Percentiles rank a stretch among this genome's conserved stretches.
phyloP scores from a whole-genome alignment of 2,113 vertebrate genomes.

The Sander lucioperca region DNA sequence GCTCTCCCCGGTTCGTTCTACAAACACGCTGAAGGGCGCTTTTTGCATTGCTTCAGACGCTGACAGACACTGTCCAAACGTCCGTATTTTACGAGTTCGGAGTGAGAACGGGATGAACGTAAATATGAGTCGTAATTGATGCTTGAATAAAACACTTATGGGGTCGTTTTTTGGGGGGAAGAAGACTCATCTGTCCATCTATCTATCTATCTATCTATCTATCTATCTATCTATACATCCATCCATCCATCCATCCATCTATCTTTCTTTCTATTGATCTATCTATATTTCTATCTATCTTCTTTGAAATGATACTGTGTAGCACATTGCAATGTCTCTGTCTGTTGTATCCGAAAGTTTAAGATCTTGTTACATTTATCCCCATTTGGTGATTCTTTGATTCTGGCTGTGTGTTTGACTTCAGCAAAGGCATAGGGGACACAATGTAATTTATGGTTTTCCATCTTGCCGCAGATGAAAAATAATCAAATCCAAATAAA shows the following conservation, averaged over 20 bases:
- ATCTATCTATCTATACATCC: too few species aligned
- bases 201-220: not conserved
- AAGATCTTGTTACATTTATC: conserved; percentile 39
- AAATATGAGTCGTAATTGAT: too few species aligned
- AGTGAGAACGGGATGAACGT: too few species aligned
- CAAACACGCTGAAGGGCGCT: too few species aligned
- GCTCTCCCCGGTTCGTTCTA: too few species aligned
- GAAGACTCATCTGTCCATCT: not conserved
- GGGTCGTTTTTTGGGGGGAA: too few species aligned
- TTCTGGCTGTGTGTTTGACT: conserved; percentile 70
- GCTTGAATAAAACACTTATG: too few species aligned
- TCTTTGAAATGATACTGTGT: not conserved
- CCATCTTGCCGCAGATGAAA: conserved; percentile 78
- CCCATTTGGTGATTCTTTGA: conserved; percentile 69
- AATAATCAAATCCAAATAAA: conserved; percentile 84
- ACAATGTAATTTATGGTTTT: conserved; percentile 80
- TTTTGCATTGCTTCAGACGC: too few species aligned
- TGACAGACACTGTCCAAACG: too few species aligned
- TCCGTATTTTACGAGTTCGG: too few species aligned
- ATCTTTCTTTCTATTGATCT: too few species aligned
- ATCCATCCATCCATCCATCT: too few species aligned
- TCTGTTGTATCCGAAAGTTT: conserved; percentile 39
- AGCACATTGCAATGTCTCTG: conserved; percentile 1
- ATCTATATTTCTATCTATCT: not conserved
- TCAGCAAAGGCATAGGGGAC: conserved; percentile 67